phyloP scores from a whole-genome alignment of 2,113 vertebrate species.

The Siphamia tubifer region DNA sequence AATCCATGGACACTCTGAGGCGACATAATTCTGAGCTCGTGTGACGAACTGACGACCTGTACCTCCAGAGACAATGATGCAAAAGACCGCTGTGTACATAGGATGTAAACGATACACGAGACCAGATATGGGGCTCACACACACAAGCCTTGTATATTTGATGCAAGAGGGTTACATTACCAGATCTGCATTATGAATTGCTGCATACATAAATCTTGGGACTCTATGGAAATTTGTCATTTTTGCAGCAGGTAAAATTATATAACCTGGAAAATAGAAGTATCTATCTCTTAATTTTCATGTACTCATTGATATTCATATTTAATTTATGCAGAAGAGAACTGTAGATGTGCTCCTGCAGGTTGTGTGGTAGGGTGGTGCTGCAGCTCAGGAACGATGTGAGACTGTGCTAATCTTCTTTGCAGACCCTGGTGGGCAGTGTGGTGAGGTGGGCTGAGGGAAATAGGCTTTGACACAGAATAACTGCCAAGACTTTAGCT shows the following conservation, averaged over 20 bases:
- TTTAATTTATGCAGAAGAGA: conserved; percentile 40
- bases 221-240: not conserved
- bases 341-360: conserved; percentile 18
- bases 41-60: not conserved
- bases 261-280: not conserved
- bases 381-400: conserved; percentile 53
- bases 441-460: conserved; percentile 46
- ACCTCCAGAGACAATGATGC: not conserved
- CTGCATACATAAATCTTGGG: not conserved
- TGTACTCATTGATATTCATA: conserved; percentile 27
- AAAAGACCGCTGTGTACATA: not conserved
- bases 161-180: conserved; percentile 17
- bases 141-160: not conserved
- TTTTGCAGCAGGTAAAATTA: conserved; percentile 1
- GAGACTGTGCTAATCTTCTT: conserved; percentile 48
- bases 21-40: not conserved
- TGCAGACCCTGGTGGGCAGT: conserved; percentile 52
- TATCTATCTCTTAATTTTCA: conserved; percentile 15
- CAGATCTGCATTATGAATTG: conserved; percentile 6
- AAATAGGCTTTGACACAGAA: conserved; percentile 59
- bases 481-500: conserved; percentile 21
- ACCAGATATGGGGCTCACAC: conserved; percentile 2
- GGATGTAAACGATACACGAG: conserved; percentile 1
- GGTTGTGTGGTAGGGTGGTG: conserved; percentile 19
- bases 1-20: not conserved